Evolutionary conservation across 1,140 invertebrate species (phyloP), one percentile per base, ranked within the genome.

Genomic region (Cardiocondyla obscurior): DNA sequence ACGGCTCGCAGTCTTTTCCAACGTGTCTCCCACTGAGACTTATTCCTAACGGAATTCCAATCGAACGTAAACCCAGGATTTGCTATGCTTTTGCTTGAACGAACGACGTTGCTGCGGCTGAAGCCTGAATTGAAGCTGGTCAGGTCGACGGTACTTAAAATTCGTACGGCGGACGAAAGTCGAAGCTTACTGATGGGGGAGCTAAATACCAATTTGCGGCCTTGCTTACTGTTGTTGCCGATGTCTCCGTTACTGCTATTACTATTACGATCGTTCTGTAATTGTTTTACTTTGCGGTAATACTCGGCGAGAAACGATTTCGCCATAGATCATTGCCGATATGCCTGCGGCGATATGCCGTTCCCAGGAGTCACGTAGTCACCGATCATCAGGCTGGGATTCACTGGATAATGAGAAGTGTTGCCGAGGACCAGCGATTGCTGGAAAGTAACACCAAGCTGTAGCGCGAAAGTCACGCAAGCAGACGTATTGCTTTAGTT

Each of bases 311-410:
- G 86, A 83, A 85, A 90, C 60, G 87, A 86, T 81, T 90, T 91
- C 69, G 84, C 89, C 90, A 85, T 89, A 67, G 90, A 93, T 93
- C 92, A 95, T 94, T 95, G 94, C 44, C 94, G 92, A 90, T 94
- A 95, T 53, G 92, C 79, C 79, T 95, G 94, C 73, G 94, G 93
- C 60, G 95, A 92, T 83, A 95, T 94, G 36, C 94, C 94, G 87
- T 93, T 95, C 25, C 94, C 94, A 42, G 95, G 95, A 72, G 95
- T 95, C 69, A 96, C 96, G 92, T 97, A 97, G 91, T 97, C 97
- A 72, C 96, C 97, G 88, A 97, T 97, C 97, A 97, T 97, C 88
- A 97, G 94, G 92, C 96, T 97, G 91, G 96, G 96, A 93, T 96
- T 97, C 83, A 97, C 95, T 81, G 96, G 96, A 89, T 96, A 96